These are phyloP conservation scores for Hydropotes inermis DNA, from an alignment of 2,113 vertebrate genomes.

Conservation along the genomic window DNA sequence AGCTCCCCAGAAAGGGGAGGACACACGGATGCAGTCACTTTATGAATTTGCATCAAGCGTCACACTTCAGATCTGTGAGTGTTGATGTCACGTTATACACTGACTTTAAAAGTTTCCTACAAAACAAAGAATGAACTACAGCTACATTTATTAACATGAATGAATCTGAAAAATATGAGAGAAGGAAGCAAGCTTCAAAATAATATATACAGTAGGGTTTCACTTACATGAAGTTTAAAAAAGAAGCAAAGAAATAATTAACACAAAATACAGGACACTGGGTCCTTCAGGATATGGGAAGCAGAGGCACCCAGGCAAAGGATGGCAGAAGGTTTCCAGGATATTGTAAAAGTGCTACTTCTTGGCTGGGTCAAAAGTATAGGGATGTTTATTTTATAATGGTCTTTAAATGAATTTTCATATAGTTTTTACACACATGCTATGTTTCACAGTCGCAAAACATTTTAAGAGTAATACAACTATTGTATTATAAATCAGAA, in stretches of 20 bases:
- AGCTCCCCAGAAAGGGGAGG: too few species aligned
- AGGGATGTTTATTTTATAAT: not conserved
- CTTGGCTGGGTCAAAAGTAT: not conserved
- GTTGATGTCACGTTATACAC: not conserved
- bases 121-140: not conserved
- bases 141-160: not conserved
- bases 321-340: not conserved
- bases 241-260: not conserved
- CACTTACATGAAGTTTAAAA: not conserved
- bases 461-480: not conserved
- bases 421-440: not conserved
- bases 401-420: not conserved
- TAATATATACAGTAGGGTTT: not conserved
- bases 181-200: slow-evolving; percentile 2
- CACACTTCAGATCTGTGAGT: not conserved
- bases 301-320: not conserved
- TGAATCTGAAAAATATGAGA: slow-evolving; percentile 17
- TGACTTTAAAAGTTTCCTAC: not conserved
- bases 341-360: not conserved
- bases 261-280: not conserved
- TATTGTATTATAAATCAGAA: not conserved
- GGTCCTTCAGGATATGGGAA: not conserved
- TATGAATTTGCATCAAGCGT: not conserved
- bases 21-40: not conserved
- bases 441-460: not conserved